Base-by-base conservation (phyloP, 2,113 vertebrate species). In the Hucho hucho region DNA sequence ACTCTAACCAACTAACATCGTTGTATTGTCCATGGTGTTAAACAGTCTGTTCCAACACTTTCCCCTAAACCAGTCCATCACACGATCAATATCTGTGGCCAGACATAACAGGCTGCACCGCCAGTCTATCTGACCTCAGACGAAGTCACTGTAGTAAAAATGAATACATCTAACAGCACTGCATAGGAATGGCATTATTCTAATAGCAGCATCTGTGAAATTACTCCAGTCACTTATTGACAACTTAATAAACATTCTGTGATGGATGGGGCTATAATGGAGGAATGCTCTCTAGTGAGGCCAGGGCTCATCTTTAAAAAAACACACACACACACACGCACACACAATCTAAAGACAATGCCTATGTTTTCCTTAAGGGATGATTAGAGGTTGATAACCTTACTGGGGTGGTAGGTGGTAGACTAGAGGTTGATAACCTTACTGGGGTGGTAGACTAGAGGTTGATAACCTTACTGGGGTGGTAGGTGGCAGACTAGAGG, bases 111-210 rank as follows among this genome's bases (percentile, higher is more conserved):
- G 75, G 83, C 77, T 11, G 77, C 75, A 61, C 81, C 77, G 73
- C 69, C 75, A 80, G 72, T 81, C 49, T 85, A 82, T 84, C 81
- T 83, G 87, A 90, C 87, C 88, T 89, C 82, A 85, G 74, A 80
- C 83, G 77, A 84, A 83, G 82, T 75, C 56, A 24, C 72, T 75
- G 83, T 75, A 78, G 79, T 86, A 81, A 87, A 81, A 88, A 84
- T 80, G 87, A 88, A 87, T 79, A 83, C 86, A 89, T 86, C 81
- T 72, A 77, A 63, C 25, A 32, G 18, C 65, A 29, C 28, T n/a
- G 29, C 28, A 67, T 43, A 66, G 29, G 82, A 67, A 67, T n/a
- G 29, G 20, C 37, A 67, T 67, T 67, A 67, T 43, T 67, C 65
- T 67, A 67, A 43, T 67, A 67, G 65, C 65, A 37, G 29, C 28